Evolutionary conservation across 2,888 invertebrate species (phyloP).

Genomic region (Nymphalis c-album): DNA sequence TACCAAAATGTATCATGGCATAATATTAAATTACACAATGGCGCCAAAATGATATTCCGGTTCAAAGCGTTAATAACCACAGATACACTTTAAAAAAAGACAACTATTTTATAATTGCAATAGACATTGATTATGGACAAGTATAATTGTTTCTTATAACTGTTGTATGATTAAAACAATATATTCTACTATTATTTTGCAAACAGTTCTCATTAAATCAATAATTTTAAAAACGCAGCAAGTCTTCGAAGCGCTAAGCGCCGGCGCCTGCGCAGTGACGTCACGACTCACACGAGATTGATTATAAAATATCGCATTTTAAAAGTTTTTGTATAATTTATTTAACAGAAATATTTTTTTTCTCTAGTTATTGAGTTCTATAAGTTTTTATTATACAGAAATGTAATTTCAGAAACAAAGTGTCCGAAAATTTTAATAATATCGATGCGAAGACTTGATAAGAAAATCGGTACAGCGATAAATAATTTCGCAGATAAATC

Average conservation of each 20-base stretch:
- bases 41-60: conserved; percentile 20
- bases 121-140: not conserved
- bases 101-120: conserved; percentile 8
- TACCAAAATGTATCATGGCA: conserved; percentile 15
- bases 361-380: not conserved
- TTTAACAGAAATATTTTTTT: not conserved
- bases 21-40: conserved; percentile 28
- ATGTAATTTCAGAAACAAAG: not conserved
- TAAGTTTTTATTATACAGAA: not conserved
- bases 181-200: conserved; percentile 14
- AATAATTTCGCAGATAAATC: conserved; percentile 28
- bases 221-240: conserved; percentile 21
- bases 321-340: too few species aligned
- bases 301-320: conserved; percentile 28
- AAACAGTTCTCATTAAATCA: conserved; percentile 31
- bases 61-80: conserved; percentile 5
- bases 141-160: not conserved
- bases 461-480: conserved; percentile 12
- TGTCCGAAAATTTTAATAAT: not conserved
- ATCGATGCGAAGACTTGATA: not conserved
- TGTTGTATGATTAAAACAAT: not conserved
- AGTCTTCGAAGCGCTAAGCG: conserved; percentile 49
- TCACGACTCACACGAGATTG: conserved; percentile 41
- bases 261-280: conserved; percentile 62
- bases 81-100: not conserved